Evolutionary conservation across 2,888 invertebrate genomes (phyloP).

Genomic region (Lamellibrachia columna): DNA sequence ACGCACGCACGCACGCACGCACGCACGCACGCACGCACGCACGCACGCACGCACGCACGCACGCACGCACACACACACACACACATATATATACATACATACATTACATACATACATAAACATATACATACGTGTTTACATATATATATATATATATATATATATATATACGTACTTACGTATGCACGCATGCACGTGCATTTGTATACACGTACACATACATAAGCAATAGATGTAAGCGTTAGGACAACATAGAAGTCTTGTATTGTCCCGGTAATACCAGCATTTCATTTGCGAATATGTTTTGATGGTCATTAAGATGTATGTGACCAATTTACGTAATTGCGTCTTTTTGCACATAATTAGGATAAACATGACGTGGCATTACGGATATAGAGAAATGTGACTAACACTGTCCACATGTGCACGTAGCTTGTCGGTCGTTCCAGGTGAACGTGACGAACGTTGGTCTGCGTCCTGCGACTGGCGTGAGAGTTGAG

Average conservation of each 20-base stretch:
- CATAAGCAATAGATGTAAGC: background rate
- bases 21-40: background rate
- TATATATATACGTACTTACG: too few relatives aligned
- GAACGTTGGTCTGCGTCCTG: conserved; percentile 43
- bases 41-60: background rate
- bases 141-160: too few relatives aligned
- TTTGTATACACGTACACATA: background rate
- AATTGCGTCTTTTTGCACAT: background rate
- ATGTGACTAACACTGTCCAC: too few relatives aligned
- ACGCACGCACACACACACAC: background rate
- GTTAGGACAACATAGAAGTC: background rate
- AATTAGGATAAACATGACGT: background rate
- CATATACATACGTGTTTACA: too few relatives aligned
- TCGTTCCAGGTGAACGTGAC: conserved; percentile 39
- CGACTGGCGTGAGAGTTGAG: conserved; percentile 36
- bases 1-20: background rate
- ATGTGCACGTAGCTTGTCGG: conserved; percentile 25
- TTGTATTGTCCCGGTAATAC: background rate
- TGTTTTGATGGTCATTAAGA: background rate
- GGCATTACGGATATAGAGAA: too few relatives aligned
- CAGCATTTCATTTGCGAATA: background rate
- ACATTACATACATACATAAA: too few relatives aligned
- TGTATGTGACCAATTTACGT: background rate
- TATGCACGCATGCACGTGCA: background rate
- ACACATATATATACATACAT: background rate